A percentile compares a stretch with the other conserved stretches of the same genome.
phyloP scores from a whole-genome alignment of 2,797 vertebrate genomes.

The Myripristis jacobus region DNA sequence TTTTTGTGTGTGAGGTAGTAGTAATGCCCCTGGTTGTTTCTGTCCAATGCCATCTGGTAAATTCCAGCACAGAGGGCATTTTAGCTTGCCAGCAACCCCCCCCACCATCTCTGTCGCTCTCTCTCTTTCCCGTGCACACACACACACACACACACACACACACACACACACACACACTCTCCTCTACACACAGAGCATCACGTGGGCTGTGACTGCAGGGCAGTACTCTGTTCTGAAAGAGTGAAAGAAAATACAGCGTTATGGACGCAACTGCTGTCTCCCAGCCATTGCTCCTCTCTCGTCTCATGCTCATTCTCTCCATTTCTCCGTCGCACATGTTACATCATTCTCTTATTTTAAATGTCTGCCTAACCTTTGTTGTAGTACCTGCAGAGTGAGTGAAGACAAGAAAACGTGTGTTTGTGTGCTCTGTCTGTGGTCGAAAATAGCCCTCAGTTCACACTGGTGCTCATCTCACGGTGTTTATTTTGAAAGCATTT shows the following conservation, averaged over 20 bases:
- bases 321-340: slow-evolving; percentile 9
- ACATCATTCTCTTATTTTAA: slow-evolving; percentile 31
- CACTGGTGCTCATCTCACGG: too few relatives aligned
- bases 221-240: slow-evolving; percentile 67
- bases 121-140: slow-evolving; percentile 24
- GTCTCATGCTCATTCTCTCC: slow-evolving; percentile 14
- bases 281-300: slow-evolving; percentile 28
- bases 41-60: slow-evolving; percentile 76
- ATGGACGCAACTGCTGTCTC: slow-evolving; percentile 63
- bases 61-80: slow-evolving; percentile 74
- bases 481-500: too few relatives aligned
- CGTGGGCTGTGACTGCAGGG: slow-evolving; percentile 74
- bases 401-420: slow-evolving; percentile 1
- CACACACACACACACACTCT: slow-evolving; percentile 2
- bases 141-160: slow-evolving; percentile 7
- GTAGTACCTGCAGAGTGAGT: neutral
- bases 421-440: too few relatives aligned
- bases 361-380: slow-evolving; percentile 10
- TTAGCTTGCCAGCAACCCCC: slow-evolving; percentile 64
- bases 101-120: slow-evolving; percentile 11
- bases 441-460: too few relatives aligned
- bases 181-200: slow-evolving; percentile 54
- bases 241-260: slow-evolving; percentile 55
- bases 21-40: slow-evolving; percentile 63
- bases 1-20: slow-evolving; percentile 1